Evolutionary conservation across 2,888 invertebrate genomes (phyloP), one percentile per base, ranked within the genome.

Genomic region (Oxycera nigricornis): DNA sequence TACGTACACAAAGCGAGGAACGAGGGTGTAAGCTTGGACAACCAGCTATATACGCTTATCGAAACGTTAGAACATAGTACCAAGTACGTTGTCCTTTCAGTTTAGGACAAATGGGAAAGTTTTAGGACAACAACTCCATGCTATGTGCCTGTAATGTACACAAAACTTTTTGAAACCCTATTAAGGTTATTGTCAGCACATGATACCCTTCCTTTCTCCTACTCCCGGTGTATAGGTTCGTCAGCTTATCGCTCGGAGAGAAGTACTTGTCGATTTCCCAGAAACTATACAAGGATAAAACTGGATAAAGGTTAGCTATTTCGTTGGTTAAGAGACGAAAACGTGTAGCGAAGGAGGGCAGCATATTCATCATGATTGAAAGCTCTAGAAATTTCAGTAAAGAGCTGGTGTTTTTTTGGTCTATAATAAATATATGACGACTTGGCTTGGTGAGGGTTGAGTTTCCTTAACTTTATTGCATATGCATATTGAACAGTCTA

Each of bases 161-260:
- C 65, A 65, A 65, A 65, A 65, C 65, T 65, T 65, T 65, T 41
- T 24, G 65, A 39, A 41, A 65, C n/a, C 59, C 30, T n/a, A 59
- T 30, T 30, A 30, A 62, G 39, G 24, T 20, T 55, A 55, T 55
- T 1, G 24, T 22, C 46, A 46, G 46, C 46, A 46, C 46, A 46
- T 46, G 46, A 46, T 46, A 46, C 14, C 46, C 17, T 14, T 17
- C 3, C 46, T 46, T 11, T 46, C 17, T 14, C 3, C 46, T n/a
- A 6, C 35, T 7, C 11, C 35, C 35, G n/a, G 11, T 46, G 11
- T 46, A 14, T 46, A 14, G 4, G 3, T 7, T 46, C 17, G 17
- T 11, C 6, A 7, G n/a, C 46, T 46, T 46, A 3, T 46, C n/a
- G 17, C 46, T n/a, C n/a, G 2, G 46, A 14, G 46, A 46, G 6